Base-by-base conservation (phyloP, 1,140 invertebrate genomes). In the Polypedilum pembai region DNA sequence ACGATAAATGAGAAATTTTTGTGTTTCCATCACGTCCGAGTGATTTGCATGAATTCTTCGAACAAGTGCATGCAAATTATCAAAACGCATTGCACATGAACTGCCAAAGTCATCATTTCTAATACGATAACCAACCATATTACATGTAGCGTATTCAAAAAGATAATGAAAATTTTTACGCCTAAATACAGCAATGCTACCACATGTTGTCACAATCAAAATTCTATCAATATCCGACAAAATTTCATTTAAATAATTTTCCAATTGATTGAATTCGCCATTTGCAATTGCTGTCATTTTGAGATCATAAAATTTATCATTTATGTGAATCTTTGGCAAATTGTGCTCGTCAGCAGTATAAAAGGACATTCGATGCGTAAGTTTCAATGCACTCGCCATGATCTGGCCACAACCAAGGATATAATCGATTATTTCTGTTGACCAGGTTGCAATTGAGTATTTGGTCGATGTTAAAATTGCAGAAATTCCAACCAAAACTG, bases 241-340 rank as follows among this genome's bases (percentile, higher is more conserved):
- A n/a, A 56, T 56, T 15, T 12, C n/a, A 12, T 56, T n/a, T 15
- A 56, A 56, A n/a, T 15, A 56, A 12, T 56, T 56, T 56, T 56
- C 45, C 7, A 56, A n/a, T n/a, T n/a, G 12, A 56, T 56, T n/a
- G n/a, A 56, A 56, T 56, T 56, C 45, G n/a, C 45, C 45, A 56
- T 56, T 56, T 12, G 45, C 45, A 56, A 56, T 15, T 4, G 45
- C 45, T 56, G 12, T 56, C 45, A 56, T 56, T 15, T 15, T 12
- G n/a, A 56, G 45, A 15, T 56, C 45, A 56, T 56, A 56, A 56
- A 56, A 56, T 56, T 56, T 56, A 56, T 56, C 45, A n/a, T 56
- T 56, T 4, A 56, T 56, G n/a, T 56, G 45, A 56, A 56, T 56
- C n/a, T 56, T 56, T 56, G 45, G 45, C 45, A 56, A 56, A n/a